A percentile compares a stretch with the other conserved stretches of the same genome.
Conservation (phyloP, 2,888 invertebrate genomes). For the Ectemnius cavifrons region DNA sequence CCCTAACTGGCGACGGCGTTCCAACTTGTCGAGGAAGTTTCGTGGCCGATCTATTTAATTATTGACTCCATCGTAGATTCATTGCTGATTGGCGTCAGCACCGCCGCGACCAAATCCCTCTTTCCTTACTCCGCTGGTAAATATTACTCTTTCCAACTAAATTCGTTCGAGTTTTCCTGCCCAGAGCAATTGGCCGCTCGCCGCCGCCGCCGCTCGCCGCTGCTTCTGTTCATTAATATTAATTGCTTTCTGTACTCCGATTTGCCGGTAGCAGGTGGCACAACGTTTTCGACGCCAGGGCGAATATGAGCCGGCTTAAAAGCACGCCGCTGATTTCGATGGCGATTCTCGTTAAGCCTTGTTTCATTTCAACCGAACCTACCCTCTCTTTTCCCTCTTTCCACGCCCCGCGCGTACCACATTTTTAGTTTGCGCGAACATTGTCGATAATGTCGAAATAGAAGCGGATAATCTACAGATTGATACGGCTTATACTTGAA, state of each 20-base stretch:
- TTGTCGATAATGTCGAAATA: too few species aligned
- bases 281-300: not conserved
- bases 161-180: not conserved
- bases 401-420: too few species aligned
- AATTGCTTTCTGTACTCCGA: slow-evolving; percentile 34
- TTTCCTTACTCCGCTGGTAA: not conserved
- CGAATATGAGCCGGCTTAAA: too few species aligned
- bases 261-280: slow-evolving; percentile 17
- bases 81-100: slow-evolving; percentile 42
- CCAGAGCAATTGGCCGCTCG: not conserved
- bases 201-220: not conserved
- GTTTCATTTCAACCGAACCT: too few species aligned
- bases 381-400: too few species aligned
- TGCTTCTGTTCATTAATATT: slow-evolving; percentile 24
- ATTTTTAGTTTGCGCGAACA: too few species aligned
- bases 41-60: slow-evolving; percentile 48
- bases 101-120: slow-evolving; percentile 15
- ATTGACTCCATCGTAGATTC: slow-evolving; percentile 56
- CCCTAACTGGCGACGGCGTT: not conserved
- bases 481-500: too few species aligned
- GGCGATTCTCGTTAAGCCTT: too few species aligned
- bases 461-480: too few species aligned
- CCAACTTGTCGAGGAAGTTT: slow-evolving; percentile 55
- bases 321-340: too few species aligned
- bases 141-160: not conserved